Evolutionary conservation across 2,888 invertebrate genomes (phyloP), one percentile per base, ranked within the genome.

Genomic region (Pristionchus arcanus): DNA sequence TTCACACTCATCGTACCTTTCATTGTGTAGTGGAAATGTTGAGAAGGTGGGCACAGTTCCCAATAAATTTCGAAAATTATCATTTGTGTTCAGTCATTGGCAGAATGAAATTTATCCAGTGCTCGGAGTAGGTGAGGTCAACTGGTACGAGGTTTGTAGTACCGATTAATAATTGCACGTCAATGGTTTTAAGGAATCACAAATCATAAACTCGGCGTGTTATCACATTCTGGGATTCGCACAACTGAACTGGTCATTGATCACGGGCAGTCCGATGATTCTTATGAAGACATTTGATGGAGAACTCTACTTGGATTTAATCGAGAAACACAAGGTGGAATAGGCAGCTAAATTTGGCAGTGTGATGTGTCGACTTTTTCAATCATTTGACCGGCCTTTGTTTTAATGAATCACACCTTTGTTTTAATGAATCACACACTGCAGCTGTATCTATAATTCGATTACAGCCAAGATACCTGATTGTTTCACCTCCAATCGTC

Each of bases 261-360:
- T 81, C 81, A 81, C 81, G 9, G 81, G 81, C 9, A 21, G 21
- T 81, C 81, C 49, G 5, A 28, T 53, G 3, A 28, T 81, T 11
- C 49, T 81, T 21, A 25, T 81, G 49, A 53, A 42, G 15, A n/a
- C 81, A 16, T 81, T 81, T 53, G 49, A 81, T 2, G 81, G 81
- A 31, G 28, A 81, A 4, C 34, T 81, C 28, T 81, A 81, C 16
- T n/a, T 81, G 16, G 49, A 81, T 3, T 15, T n/a, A 9, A 25
- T 81, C 49, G 49, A 81, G 49, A 42, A 81, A 28, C 28, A n/a
- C 81, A 81, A 81, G 81, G 81, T 81, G n/a, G n/a, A n/a, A n/a
- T n/a, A 49, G 9, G 42, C 42, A 49, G 42, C 42, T 49, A 49
- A 49, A 49, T 49, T 49, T 49, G 13, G 42, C 42, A 13, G 13